Evolutionary conservation across 2,113 vertebrate species (phyloP).

Genomic region (Hucho hucho): DNA sequence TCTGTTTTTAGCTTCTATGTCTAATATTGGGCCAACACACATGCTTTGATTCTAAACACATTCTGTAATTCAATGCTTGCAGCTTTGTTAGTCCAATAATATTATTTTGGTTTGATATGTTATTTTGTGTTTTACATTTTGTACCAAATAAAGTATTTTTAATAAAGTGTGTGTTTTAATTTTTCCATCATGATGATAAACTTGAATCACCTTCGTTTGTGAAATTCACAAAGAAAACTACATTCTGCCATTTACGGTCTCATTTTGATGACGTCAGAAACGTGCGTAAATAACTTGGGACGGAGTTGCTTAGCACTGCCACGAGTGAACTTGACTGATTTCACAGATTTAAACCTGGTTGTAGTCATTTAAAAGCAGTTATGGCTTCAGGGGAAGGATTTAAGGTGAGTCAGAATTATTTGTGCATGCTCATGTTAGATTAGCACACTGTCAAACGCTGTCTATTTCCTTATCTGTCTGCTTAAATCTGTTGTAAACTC

Average conservation of each 20-base stretch:
- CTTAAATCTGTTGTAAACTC: not conserved
- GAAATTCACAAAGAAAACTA: not conserved
- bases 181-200: too few relatives aligned
- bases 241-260: not conserved
- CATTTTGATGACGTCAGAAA: not conserved
- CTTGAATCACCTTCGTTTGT: not conserved
- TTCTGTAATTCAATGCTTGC: too few relatives aligned
- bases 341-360: not conserved
- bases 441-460: not conserved
- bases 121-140: too few relatives aligned
- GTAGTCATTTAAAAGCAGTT: not conserved
- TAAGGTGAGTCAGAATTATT: slow-evolving; percentile 50
- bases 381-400: slow-evolving; percentile 60
- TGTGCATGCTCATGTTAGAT: not conserved
- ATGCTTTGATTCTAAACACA: too few relatives aligned
- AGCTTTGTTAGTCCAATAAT: too few relatives aligned
- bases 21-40: too few relatives aligned
- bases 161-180: too few relatives aligned
- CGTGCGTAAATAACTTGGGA: not conserved
- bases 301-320: not conserved
- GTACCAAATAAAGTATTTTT: too few relatives aligned
- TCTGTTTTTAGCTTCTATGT: too few relatives aligned
- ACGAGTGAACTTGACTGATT: not conserved
- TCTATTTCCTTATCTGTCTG: not conserved
- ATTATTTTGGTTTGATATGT: too few relatives aligned